phyloP scores from a whole-genome alignment of 2,888 invertebrate species.

The Leucoptera coffeella region DNA sequence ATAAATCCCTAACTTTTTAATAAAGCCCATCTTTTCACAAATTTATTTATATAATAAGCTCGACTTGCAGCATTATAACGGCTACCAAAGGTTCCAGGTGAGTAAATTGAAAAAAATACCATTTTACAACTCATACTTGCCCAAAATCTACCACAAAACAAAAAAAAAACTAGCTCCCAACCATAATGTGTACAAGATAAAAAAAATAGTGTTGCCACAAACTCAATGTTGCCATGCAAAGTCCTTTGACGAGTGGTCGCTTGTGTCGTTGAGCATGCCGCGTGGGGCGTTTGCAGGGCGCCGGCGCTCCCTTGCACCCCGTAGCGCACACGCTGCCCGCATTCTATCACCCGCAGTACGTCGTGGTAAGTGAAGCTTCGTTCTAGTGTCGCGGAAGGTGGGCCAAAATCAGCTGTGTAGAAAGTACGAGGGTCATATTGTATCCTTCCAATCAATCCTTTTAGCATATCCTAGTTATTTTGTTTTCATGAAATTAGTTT shows the following conservation, averaged over 20 bases:
- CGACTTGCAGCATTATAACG: too few relatives aligned
- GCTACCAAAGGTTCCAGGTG: too few relatives aligned
- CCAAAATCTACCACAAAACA: not conserved
- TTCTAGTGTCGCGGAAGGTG: not conserved
- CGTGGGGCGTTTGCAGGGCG: slow-evolving; percentile 38
- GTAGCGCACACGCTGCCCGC: slow-evolving; percentile 49
- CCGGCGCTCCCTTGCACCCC: slow-evolving; percentile 46
- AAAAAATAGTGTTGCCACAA: too few relatives aligned
- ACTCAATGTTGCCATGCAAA: not conserved
- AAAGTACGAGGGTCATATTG: too few relatives aligned
- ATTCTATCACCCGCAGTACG: slow-evolving; percentile 51
- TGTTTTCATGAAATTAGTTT: too few relatives aligned
- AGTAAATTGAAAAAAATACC: not conserved
- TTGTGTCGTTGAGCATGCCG: slow-evolving; percentile 36
- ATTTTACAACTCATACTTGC: not conserved
- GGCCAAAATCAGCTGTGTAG: too few relatives aligned
- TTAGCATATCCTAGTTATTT: too few relatives aligned
- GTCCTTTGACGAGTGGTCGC: not conserved
- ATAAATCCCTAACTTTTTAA: too few relatives aligned
- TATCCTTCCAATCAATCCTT: too few relatives aligned
- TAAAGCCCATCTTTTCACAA: too few relatives aligned
- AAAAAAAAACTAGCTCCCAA: not conserved
- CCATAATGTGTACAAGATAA: too few relatives aligned
- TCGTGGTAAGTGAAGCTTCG: slow-evolving; percentile 34
- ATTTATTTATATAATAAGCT: too few relatives aligned